Base-by-base conservation (phyloP, 2,113 vertebrate genomes). In the Globicephala melas region DNA sequence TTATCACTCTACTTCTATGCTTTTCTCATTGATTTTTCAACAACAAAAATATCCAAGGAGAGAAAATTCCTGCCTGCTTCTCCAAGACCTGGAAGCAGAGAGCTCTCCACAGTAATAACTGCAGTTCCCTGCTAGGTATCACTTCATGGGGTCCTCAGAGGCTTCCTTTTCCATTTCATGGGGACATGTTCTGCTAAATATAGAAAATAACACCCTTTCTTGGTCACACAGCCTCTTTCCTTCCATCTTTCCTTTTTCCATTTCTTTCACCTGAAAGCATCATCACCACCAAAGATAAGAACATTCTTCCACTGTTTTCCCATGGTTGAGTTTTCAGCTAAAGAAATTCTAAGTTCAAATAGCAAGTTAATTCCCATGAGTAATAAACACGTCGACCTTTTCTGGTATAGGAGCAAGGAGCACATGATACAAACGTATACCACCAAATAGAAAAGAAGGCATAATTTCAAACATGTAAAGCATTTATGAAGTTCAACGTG, bases 341-440 rank as follows among this genome's bases (percentile, higher is more conserved):
- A 70, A 93, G 63, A 74, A 76, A 68, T 53, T 60, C 67, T 60
- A 31, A 79, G n/a, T 36, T 65, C 58, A 47, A 65, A 67, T 12
- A 80, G 18, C 55, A 94, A 91, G n/a, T 36, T 62, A 33, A 80
- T 60, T n/a, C 50, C 41, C 62, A 25, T 53, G 73, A 74, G 28
- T 50, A 74, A 50, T 41, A 53, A 80, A 38, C 50, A 6, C 13
- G 62, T 12, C 26, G 3, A 63, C 62, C 62, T 13, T 63, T 80
- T 36, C 77, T 53, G 47, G 87, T 63, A 33, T 8, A 68, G 60
- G 8, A 53, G 4, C 80, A 25, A 6, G 33, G 47, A 63, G n/a
- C 41, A 31, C 0, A 1, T 17, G 65, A 81, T n/a, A 71, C 14
- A 68, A 62, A 62, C 0, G 0, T 10, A 15, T 17, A n/a, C 33